These are phyloP conservation scores for Ctenodactylus gundi DNA, from an alignment of 2,113 vertebrate species.

Conservation along the genomic window DNA sequence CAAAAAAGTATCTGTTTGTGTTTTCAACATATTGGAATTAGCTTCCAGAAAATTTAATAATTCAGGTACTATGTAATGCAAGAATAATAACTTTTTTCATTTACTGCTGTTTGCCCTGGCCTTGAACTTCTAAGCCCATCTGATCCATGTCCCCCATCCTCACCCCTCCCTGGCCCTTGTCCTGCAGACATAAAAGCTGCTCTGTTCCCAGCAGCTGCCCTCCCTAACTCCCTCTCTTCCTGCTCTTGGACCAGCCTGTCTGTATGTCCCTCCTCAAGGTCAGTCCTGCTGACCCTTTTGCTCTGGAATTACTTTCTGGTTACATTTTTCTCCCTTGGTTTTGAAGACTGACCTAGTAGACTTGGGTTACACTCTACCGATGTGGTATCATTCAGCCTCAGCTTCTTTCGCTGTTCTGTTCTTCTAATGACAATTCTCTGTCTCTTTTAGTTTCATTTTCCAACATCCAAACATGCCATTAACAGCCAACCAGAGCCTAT, in stretches of 20 bases:
- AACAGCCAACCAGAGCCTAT: neutral
- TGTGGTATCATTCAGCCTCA: neutral
- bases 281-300: neutral
- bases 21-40: conserved; percentile 31
- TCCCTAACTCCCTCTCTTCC: neutral
- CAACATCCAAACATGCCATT: neutral
- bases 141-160: neutral
- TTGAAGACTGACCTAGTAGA: neutral
- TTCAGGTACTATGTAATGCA: neutral
- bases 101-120: conserved; percentile 5
- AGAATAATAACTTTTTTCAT: conserved; percentile 16
- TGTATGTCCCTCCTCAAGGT: too few species aligned
- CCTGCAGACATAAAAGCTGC: conserved; percentile 30
- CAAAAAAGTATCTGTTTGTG: neutral
- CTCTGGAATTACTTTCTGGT: neutral
- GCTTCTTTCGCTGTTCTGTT: neutral
- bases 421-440: neutral
- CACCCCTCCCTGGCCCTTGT: neutral
- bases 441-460: neutral
- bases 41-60: conserved; percentile 48
- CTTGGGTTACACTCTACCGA: too few species aligned
- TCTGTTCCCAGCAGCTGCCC: neutral
- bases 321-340: neutral
- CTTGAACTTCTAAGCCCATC: conserved; percentile 38
- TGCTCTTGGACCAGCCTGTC: rapidly evolving